These are phyloP conservation scores for Acleris literana DNA, from an alignment of 2,888 invertebrate species.

Conservation along the genomic window DNA sequence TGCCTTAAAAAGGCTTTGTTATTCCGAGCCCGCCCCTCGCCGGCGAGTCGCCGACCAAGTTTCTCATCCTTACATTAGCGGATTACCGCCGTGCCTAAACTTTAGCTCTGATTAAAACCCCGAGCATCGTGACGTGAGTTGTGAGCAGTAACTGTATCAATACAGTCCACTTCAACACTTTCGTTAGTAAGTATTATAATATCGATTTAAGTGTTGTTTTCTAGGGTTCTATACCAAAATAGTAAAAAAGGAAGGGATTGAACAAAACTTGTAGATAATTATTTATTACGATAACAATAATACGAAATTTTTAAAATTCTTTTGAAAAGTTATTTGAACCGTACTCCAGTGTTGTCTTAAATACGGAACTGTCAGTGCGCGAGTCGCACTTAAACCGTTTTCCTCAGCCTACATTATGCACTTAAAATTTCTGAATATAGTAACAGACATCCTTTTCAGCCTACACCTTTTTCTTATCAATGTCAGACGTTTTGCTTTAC, in stretches of 20 bases:
- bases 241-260: too few relatives aligned
- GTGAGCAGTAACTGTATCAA: conserved; percentile 43
- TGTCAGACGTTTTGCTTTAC: conserved; percentile 13
- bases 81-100: conserved; percentile 60
- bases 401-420: conserved; percentile 7
- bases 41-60: conserved; percentile 40
- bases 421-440: neutral
- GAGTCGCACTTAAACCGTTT: neutral
- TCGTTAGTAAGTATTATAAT: neutral
- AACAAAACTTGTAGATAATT: too few relatives aligned
- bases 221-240: too few relatives aligned
- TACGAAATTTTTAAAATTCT: too few relatives aligned
- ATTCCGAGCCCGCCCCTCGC: conserved; percentile 28
- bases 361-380: too few relatives aligned
- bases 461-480: conserved; percentile 26
- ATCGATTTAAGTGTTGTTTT: too few relatives aligned
- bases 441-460: conserved; percentile 19
- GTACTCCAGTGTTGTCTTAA: too few relatives aligned
- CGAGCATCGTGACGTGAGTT: conserved; percentile 60
- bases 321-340: too few relatives aligned
- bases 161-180: conserved; percentile 5
- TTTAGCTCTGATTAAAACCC: conserved; percentile 64
- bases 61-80: conserved; percentile 60
- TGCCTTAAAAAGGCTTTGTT: conserved; percentile 32
- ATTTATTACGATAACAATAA: too few relatives aligned